phyloP scores from a whole-genome alignment of 2,888 invertebrate species.

The Spodoptera exigua region DNA sequence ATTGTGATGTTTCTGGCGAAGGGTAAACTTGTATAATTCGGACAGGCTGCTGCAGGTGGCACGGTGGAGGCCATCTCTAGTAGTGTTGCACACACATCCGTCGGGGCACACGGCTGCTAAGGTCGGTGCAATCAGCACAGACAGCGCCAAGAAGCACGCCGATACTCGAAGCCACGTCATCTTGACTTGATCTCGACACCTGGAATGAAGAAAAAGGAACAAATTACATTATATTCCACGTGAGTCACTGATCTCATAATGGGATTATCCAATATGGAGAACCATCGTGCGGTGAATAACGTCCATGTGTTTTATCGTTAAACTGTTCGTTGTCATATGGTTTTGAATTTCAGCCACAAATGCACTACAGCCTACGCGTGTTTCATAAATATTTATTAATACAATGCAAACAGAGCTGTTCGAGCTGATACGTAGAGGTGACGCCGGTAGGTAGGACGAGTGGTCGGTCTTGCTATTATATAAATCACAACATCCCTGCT shows the following conservation, averaged over 20 bases:
- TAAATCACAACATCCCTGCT: conserved; percentile 72
- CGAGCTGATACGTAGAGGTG: conserved; percentile 20
- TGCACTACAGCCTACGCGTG: conserved; percentile 46
- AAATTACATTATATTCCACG: conserved; percentile 18
- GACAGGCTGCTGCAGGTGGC: conserved; percentile 91
- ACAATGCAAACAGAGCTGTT: conserved; percentile 22
- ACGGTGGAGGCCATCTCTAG: conserved; percentile 92
- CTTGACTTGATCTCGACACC: conserved; percentile 75
- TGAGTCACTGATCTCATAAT: conserved; percentile 14
- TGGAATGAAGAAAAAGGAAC: conserved; percentile 71
- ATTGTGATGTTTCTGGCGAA: conserved; percentile 85
- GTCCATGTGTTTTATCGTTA: conserved; percentile 62
- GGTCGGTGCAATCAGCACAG: conserved; percentile 71
- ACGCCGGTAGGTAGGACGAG: conserved; percentile 30
- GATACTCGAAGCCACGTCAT: conserved; percentile 76
- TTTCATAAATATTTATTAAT: conserved; percentile 57
- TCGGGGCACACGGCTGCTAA: conserved; percentile 85
- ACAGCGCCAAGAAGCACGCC: conserved; percentile 73
- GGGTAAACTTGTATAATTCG: conserved; percentile 92
- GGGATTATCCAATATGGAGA: conserved; percentile 16
- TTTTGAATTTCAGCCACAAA: conserved; percentile 71
- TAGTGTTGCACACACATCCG: conserved; percentile 88
- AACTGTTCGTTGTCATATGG: conserved; percentile 63
- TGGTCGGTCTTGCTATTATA: conserved; percentile 59
- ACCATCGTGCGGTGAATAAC: conserved; percentile 50